These are phyloP conservation scores for Tenebrio molitor DNA, from an alignment of 1,140 invertebrate genomes.

Conservation along the genomic window DNA sequence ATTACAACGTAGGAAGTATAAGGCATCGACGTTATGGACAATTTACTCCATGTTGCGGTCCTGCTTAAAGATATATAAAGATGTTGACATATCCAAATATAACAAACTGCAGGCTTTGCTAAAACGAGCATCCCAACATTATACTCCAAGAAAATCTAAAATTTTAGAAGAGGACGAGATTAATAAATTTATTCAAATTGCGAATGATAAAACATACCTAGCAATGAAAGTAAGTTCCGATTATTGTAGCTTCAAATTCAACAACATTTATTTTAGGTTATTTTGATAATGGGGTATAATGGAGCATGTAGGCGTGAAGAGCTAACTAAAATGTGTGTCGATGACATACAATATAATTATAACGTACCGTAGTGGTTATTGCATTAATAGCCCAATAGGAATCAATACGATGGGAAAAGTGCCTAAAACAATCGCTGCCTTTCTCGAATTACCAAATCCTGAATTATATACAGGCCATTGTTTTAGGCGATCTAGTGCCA, in stretches of 20 bases:
- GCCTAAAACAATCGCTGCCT: conserved; percentile 5
- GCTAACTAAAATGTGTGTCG: conserved; percentile 49
- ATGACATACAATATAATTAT: conserved; percentile 42
- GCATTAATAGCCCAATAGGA: conserved; percentile 20
- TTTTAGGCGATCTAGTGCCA: conserved; percentile 22
- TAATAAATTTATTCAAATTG: not conserved
- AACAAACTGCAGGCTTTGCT: not conserved
- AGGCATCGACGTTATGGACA: conserved; percentile 2
- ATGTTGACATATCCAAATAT: conserved; percentile 10
- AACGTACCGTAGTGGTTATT: conserved; percentile 24
- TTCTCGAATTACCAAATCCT: conserved; percentile 3
- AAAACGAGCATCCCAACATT: not conserved
- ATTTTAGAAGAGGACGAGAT: conserved; percentile 7
- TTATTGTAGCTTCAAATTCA: not conserved
- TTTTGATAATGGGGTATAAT: conserved; percentile 31
- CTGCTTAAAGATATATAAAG: not conserved
- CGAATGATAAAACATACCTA: not conserved
- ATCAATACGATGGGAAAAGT: conserved; percentile 35
- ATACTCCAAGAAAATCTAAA: conserved; percentile 11
- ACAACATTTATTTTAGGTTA: conserved; percentile 14
- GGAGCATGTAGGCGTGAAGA: conserved; percentile 56
- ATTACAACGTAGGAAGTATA: not conserved
- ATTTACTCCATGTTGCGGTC: not conserved
- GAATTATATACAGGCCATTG: conserved; percentile 7
- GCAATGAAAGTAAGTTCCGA: not conserved